Conservation (phyloP, 2,888 invertebrate genomes). For the Papilio protenor region DNA sequence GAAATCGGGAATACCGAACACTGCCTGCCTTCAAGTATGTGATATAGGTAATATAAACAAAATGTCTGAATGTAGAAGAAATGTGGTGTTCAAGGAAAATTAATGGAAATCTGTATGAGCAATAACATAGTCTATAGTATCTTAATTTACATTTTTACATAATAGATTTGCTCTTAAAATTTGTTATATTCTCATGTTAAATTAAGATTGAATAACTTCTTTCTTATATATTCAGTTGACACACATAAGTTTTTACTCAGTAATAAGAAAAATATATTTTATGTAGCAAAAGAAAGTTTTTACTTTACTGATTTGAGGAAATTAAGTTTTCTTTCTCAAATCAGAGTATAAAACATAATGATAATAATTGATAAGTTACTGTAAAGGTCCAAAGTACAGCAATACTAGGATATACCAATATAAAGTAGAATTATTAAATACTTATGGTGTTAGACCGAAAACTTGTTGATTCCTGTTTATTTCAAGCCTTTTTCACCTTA, state of each 20-base stretch:
- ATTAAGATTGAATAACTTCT: not conserved
- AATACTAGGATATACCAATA: too few relatives aligned
- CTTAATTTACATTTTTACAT: not conserved
- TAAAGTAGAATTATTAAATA: too few relatives aligned
- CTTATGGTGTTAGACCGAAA: too few relatives aligned
- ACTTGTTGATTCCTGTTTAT: too few relatives aligned
- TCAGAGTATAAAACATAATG: not conserved
- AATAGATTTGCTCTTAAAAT: not conserved
- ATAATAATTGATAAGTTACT: too few relatives aligned
- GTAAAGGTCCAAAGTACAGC: too few relatives aligned
- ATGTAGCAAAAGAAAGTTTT: not conserved
- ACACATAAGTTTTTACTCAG: not conserved
- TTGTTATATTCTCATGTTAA: not conserved
- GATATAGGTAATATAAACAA: too few relatives aligned
- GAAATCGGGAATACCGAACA: too few relatives aligned
- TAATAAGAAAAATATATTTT: not conserved
- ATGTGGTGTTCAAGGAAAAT: not conserved
- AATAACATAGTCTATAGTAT: not conserved
- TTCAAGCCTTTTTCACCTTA: too few relatives aligned
- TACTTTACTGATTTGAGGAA: not conserved
- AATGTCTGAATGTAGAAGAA: not conserved
- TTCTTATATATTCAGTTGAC: not conserved
- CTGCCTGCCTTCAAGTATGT: too few relatives aligned
- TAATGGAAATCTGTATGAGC: not conserved
- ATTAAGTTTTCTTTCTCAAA: not conserved